Conservation (phyloP, 2,888 invertebrate species). For the Archaeoteleia sp. region DNA sequence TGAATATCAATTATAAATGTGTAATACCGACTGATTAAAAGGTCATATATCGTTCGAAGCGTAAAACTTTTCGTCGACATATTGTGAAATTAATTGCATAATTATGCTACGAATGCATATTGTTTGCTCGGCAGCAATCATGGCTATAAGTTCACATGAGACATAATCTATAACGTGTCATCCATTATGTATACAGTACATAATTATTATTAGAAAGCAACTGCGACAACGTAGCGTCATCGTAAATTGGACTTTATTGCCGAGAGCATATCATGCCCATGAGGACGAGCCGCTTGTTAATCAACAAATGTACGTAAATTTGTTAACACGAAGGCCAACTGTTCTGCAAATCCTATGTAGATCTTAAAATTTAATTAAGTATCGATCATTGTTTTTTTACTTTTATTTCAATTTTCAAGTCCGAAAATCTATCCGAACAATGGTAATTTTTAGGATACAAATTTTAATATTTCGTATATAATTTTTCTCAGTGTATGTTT, state of each 20-base stretch:
- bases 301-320: conserved; percentile 13
- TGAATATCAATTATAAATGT: too few relatives aligned
- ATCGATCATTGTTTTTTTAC: too few relatives aligned
- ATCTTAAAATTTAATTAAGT: too few relatives aligned
- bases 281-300: conserved; percentile 21
- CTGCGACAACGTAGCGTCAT: conserved; percentile 7
- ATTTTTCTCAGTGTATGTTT: too few relatives aligned
- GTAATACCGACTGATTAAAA: too few relatives aligned
- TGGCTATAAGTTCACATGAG: conserved; percentile 3
- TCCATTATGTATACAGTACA: conserved; percentile 8
- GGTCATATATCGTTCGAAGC: too few relatives aligned
- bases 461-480: too few relatives aligned
- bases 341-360: too few relatives aligned
- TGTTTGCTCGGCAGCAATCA: background rate
- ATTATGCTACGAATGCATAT: background rate
- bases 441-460: too few relatives aligned
- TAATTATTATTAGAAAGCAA: conserved; percentile 24
- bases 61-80: too few relatives aligned
- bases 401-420: too few relatives aligned
- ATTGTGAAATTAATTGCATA: conserved; percentile 12
- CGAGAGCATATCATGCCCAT: background rate
- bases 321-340: conserved; percentile 9
- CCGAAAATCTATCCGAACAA: too few relatives aligned
- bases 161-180: conserved; percentile 6
- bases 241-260: conserved; percentile 36